A percentile compares a stretch with the other conserved stretches of the same genome.
Conservation (phyloP, 2,797 vertebrate species). For the Rhynchonycteris naso region DNA sequence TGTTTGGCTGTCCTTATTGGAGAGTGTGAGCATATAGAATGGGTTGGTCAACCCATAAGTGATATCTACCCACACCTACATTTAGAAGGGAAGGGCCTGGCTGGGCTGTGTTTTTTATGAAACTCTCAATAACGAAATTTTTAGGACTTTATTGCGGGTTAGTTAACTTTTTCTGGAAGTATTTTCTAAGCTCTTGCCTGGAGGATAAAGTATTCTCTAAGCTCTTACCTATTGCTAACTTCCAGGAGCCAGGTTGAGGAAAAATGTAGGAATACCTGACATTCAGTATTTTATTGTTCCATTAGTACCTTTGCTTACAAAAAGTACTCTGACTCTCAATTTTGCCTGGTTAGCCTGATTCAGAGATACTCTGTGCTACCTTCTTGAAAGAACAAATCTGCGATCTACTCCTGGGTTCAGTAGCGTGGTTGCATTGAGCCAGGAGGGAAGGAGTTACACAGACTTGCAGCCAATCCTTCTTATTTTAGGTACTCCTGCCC, state of each 20-base stretch:
- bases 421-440: neutral
- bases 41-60: neutral
- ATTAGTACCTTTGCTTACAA: neutral
- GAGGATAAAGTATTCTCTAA: neutral
- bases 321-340: neutral
- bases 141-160: neutral
- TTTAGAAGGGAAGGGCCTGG: neutral
- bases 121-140: neutral
- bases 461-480: neutral
- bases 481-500: neutral
- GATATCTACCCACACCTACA: neutral
- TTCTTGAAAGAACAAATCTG: neutral
- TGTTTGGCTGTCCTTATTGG: neutral
- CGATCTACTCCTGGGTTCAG: neutral
- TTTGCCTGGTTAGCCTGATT: neutral
- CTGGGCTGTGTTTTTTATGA: neutral
- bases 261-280: neutral
- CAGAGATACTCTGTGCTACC: neutral
- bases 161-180: neutral
- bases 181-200: neutral
- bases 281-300: neutral
- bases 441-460: neutral
- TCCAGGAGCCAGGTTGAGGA: neutral
- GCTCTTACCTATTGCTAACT: neutral
- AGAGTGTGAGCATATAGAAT: neutral